Conservation (phyloP, 2,888 invertebrate species). For the Noctua comes region DNA sequence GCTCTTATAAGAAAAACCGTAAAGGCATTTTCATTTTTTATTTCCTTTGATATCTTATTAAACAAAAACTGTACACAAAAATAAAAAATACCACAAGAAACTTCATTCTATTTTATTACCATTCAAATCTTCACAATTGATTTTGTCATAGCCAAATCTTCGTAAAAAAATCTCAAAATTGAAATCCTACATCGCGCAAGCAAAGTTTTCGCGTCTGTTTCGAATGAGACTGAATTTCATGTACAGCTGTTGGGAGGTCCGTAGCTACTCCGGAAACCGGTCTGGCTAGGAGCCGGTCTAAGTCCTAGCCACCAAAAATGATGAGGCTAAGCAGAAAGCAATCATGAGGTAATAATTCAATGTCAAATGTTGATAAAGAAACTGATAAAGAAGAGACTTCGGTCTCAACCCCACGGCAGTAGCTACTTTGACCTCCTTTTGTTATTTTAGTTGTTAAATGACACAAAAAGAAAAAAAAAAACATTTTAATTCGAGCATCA, state of each 20-base stretch:
- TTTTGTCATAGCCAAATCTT: rapidly evolving
- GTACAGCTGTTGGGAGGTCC: conserved; percentile 28
- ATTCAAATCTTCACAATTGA: conserved; percentile 2
- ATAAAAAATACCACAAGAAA: conserved; percentile 1
- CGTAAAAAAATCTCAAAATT: conserved; percentile 31
- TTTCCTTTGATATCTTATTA: neutral
- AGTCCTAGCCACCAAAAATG: conserved; percentile 54
- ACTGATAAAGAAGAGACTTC: conserved; percentile 50
- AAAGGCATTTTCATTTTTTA: neutral
- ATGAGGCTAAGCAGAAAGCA: conserved; percentile 46
- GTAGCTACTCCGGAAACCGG: conserved; percentile 55
- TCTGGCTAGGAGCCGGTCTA: conserved; percentile 62
- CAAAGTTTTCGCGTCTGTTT: conserved; percentile 32
- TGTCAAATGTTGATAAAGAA: conserved; percentile 51
- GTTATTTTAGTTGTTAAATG: neutral
- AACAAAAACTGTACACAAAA: neutral
- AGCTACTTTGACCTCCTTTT: conserved; percentile 53
- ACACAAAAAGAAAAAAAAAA: conserved; percentile 17
- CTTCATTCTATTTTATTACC: neutral
- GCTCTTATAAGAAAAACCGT: conserved; percentile 14
- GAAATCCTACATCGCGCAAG: conserved; percentile 46
- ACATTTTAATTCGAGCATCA: too few species aligned
- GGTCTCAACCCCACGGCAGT: conserved; percentile 55
- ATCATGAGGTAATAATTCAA: conserved; percentile 49
- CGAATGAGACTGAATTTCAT: neutral